Evolutionary conservation across 2,113 vertebrate genomes (phyloP).

Genomic region (Tyrannus savana): DNA sequence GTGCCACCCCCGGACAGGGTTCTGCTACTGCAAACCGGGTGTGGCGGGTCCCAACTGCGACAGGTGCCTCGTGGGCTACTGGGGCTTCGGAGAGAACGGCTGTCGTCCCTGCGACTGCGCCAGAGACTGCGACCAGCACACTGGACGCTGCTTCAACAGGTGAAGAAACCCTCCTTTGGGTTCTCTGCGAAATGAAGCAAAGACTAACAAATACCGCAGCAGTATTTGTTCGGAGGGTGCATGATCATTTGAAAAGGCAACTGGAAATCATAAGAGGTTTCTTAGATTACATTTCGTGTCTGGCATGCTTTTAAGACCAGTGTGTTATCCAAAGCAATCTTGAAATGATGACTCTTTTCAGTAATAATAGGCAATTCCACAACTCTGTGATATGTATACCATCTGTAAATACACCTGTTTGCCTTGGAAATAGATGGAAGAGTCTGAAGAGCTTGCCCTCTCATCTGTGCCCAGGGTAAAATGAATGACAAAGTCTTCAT

Average conservation of each 20-base stretch:
- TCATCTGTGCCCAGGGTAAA: neutral
- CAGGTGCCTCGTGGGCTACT: conserved; percentile 83
- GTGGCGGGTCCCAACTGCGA: conserved; percentile 80
- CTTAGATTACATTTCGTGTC: neutral
- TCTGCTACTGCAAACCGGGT: conserved; percentile 86
- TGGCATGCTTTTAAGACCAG: neutral
- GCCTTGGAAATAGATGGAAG: neutral
- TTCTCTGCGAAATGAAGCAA: neutral
- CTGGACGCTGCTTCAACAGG: conserved; percentile 81
- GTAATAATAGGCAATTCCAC: neutral
- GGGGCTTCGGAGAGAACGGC: conserved; percentile 84
- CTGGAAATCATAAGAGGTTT: neutral
- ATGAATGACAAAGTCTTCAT: neutral
- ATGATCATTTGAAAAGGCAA: neutral
- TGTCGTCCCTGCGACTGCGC: conserved; percentile 83
- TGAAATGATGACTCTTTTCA: neutral
- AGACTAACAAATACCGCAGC: neutral
- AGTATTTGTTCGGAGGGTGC: neutral
- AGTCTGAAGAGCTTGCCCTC: neutral
- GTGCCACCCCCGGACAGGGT: conserved; percentile 86
- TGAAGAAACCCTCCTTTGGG: conserved; percentile 25
- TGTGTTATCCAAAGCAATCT: neutral
- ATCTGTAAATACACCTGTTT: neutral
- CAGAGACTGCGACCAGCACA: conserved; percentile 78
- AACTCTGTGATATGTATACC: neutral